Conservation (phyloP, 2,113 vertebrate species). For the Aspidoscelis tigris region DNA sequence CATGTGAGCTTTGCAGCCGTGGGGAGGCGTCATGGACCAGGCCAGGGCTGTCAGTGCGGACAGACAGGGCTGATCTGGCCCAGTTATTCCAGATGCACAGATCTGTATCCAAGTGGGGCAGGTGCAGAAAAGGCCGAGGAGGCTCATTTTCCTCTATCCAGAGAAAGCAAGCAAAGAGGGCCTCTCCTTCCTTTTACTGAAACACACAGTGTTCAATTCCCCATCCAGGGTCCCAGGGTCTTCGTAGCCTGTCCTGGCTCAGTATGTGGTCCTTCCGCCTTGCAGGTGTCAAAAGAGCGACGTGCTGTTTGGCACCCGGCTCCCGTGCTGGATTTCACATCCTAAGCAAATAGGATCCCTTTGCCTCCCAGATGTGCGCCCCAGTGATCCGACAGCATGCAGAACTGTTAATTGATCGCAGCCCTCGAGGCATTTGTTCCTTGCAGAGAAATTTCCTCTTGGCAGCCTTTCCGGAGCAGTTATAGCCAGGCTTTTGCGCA, state of each 20-base stretch:
- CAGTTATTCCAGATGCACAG: too few species aligned
- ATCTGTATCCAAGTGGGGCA: too few species aligned
- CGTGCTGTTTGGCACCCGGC: neutral
- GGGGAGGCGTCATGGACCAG: too few species aligned
- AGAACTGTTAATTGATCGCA: rapidly evolving
- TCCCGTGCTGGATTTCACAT: neutral
- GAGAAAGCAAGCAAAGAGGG: neutral
- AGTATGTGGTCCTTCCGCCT: neutral
- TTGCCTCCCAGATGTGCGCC: neutral
- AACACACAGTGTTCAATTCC: too few species aligned
- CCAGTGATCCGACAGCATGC: neutral
- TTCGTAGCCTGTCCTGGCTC: neutral
- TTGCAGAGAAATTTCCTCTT: neutral
- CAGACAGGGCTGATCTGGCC: too few species aligned
- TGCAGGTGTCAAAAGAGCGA: neutral
- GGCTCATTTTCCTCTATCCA: neutral
- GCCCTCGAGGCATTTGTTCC: neutral
- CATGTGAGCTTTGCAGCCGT: too few species aligned
- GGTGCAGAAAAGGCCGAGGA: too few species aligned
- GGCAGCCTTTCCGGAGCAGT: neutral
- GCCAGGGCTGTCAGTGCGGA: too few species aligned
- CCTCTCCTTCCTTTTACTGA: neutral
- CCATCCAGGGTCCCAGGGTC: neutral
- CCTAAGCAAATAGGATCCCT: neutral
- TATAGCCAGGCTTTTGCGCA: constrained; percentile 3